These are phyloP conservation scores for Parascotia fuliginaria DNA, from an alignment of 2,888 invertebrate species.

Conservation along the genomic window DNA sequence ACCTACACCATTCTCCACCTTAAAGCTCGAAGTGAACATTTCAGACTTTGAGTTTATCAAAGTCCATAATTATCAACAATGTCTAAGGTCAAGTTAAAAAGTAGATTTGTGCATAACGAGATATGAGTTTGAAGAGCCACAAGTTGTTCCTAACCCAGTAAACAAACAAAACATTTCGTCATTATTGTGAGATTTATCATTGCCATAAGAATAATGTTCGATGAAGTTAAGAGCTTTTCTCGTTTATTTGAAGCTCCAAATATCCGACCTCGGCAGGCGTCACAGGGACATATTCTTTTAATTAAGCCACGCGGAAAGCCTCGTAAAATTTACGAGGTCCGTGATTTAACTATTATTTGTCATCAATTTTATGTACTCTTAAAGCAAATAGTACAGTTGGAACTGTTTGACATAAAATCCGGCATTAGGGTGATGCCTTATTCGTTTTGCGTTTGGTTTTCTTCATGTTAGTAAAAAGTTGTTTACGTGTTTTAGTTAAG, in stretches of 20 bases:
- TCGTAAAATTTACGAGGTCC: constrained; percentile 82
- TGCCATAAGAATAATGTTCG: constrained; percentile 22
- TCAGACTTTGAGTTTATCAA: too few relatives aligned
- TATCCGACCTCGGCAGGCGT: constrained; percentile 52
- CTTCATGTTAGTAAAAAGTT: constrained; percentile 4
- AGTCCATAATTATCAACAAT: too few relatives aligned
- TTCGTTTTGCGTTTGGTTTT: constrained; percentile 21
- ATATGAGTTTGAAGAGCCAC: too few relatives aligned
- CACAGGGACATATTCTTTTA: constrained; percentile 81
- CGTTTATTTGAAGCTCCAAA: constrained; percentile 40
- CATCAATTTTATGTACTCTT: constrained; percentile 82
- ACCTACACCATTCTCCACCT: too few relatives aligned
- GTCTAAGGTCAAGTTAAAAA: too few relatives aligned
- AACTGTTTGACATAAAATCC: constrained; percentile 58
- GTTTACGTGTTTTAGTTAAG: constrained; percentile 1
- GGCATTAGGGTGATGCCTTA: constrained; percentile 38
- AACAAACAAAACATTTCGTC: neutral
- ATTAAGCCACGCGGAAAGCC: constrained; percentile 80
- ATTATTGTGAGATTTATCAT: neutral
- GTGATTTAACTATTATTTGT: constrained; percentile 86
- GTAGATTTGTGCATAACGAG: too few relatives aligned
- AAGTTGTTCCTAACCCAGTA: too few relatives aligned
- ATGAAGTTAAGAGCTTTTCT: constrained; percentile 26
- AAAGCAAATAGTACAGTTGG: constrained; percentile 71
- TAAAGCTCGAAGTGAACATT: too few relatives aligned